These are phyloP conservation scores for Leptinotarsa peninsularis DNA, from an alignment of 2,888 invertebrate species.

Conservation along the genomic window DNA sequence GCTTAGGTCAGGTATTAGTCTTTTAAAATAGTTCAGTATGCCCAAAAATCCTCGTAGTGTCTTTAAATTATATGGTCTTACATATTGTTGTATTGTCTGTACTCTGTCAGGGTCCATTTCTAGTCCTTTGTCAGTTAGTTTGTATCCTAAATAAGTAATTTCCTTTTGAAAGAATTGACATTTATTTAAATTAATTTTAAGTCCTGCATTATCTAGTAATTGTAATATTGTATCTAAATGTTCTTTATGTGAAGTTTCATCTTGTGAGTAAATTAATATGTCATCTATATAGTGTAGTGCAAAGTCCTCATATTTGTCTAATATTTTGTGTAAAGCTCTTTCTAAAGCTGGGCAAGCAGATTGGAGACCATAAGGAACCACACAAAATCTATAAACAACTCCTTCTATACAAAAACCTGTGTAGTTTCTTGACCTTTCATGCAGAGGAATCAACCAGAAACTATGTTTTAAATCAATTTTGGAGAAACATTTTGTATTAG, in stretches of 20 bases:
- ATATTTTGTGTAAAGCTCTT: constrained; percentile 28
- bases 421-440: not conserved
- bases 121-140: constrained; percentile 44
- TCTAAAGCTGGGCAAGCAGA: constrained; percentile 45
- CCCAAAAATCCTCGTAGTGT: constrained; percentile 55
- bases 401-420: too few relatives aligned
- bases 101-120: constrained; percentile 50
- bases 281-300: constrained; percentile 29
- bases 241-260: constrained; percentile 21
- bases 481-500: too few relatives aligned
- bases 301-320: constrained; percentile 31
- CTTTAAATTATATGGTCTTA: constrained; percentile 49
- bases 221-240: constrained; percentile 42
- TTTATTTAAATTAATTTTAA: constrained; percentile 55
- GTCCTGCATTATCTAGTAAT: constrained; percentile 46
- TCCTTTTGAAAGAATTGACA: constrained; percentile 50
- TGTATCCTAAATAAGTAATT: constrained; percentile 55
- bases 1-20: constrained; percentile 25
- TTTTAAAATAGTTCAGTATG: constrained; percentile 30
- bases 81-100: constrained; percentile 48
- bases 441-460: too few relatives aligned
- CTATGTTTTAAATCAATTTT: too few relatives aligned
- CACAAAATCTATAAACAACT: too few relatives aligned
- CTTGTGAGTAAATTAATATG: constrained; percentile 29
- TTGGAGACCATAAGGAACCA: constrained; percentile 53